A percentile compares a stretch with the other conserved stretches of the same genome.
phyloP scores from a whole-genome alignment of 2,888 invertebrate species.

The Portevinia maculata region DNA sequence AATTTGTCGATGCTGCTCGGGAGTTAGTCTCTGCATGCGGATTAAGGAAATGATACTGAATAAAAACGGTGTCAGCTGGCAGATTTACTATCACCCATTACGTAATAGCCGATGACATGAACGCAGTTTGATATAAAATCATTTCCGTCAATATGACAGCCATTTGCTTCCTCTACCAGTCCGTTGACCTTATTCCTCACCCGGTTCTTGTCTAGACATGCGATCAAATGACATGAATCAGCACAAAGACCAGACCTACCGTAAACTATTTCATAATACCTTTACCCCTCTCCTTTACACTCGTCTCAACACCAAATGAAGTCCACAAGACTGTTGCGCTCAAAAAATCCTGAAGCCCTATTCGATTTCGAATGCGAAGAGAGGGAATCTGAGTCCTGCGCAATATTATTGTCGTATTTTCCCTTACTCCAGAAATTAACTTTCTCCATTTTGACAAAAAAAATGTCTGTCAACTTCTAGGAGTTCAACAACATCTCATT shows the following conservation, averaged over 20 bases:
- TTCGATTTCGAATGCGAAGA: constrained; percentile 15
- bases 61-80: too few relatives aligned
- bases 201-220: constrained; percentile 47
- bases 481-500: constrained; percentile 1
- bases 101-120: too few relatives aligned
- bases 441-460: too few relatives aligned
- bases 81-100: too few relatives aligned
- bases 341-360: not conserved
- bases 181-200: constrained; percentile 15
- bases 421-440: not conserved
- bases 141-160: not conserved
- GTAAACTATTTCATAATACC: constrained; percentile 9
- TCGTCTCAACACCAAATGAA: not conserved
- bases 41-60: too few relatives aligned
- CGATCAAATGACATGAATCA: constrained; percentile 16
- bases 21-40: too few relatives aligned
- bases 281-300: not conserved
- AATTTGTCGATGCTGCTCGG: too few relatives aligned
- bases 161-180: not conserved
- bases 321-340: constrained; percentile 14
- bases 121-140: not conserved
- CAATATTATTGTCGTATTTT: constrained; percentile 6
- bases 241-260: constrained; percentile 2
- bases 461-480: too few relatives aligned
- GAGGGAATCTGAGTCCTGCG: constrained; percentile 47